phyloP scores from a whole-genome alignment of 2,113 vertebrate genomes.

The Grammomys dolichurus region DNA sequence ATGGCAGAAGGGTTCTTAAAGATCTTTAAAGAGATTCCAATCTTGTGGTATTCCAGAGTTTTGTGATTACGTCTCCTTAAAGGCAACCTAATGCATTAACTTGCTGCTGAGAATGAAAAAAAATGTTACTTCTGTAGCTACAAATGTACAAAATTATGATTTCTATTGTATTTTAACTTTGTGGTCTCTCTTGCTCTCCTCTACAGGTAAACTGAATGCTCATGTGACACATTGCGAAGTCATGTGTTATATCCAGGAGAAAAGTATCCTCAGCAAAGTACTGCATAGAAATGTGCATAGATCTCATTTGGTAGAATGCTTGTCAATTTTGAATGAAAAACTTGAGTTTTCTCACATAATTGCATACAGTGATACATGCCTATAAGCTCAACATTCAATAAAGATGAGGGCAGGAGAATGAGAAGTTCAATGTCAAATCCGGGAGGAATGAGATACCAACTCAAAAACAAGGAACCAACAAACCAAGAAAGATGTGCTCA shows the following conservation, averaged over 20 bases:
- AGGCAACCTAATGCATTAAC: not conserved
- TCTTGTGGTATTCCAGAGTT: not conserved
- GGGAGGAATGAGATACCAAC: not conserved
- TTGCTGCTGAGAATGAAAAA: not conserved
- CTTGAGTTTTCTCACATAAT: not conserved
- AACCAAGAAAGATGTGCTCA: not conserved
- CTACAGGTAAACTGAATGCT: not conserved
- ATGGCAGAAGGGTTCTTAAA: not conserved
- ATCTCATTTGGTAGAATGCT: not conserved
- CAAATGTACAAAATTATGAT: not conserved
- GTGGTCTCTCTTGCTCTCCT: not conserved
- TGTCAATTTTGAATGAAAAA: no score
- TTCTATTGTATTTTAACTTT: not conserved
- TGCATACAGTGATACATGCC: not conserved
- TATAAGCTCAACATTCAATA: not conserved
- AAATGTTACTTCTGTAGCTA: not conserved
- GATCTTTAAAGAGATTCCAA: not conserved
- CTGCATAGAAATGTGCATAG: not conserved
- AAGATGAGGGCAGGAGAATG: no score
- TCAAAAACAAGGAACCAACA: not conserved
- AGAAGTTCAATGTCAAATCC: not conserved
- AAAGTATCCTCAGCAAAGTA: not conserved
- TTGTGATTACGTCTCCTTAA: not conserved
- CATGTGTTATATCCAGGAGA: not conserved
- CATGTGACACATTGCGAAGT: not conserved